Base-by-base conservation (phyloP, 2,888 invertebrate genomes). In the Rhaphigaster nebulosa region DNA sequence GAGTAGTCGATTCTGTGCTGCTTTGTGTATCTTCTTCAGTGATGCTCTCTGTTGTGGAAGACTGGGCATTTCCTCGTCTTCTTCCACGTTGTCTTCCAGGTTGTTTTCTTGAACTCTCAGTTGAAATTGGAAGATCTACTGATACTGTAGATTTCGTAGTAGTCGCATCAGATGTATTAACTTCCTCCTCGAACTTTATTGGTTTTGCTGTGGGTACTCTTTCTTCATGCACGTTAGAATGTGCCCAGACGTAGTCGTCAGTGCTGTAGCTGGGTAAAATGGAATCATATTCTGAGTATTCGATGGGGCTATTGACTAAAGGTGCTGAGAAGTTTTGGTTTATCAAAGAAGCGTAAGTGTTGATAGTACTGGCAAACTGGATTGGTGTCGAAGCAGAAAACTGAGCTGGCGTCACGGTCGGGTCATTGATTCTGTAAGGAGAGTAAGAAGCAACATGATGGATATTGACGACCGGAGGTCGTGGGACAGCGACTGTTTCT, bases 301-400 rank as follows among this genome's bases (percentile, higher is more conserved):
- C 80, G 52, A 90, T 80, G 1, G 50, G 76, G 23, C 45, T 80
- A 45, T 76, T 76, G 50, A 45, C 23, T 3, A 88, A 52, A 88
- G 80, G 90, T 26, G 84, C 2, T 26, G 90, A 52, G n/a, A 90
- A 84, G 54, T 90, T 90, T 54, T 90, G 84, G 29, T 90, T 90
- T 52, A 90, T 90, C n/a, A 90, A 54, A 18, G 90, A 90, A 18
- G 90, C 90, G n/a, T 90, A 90, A 41, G 90, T 90, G 56, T 90
- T 90, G 52, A 90, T 90, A 18, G 90, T 84, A 34, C 90, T 90
- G 1, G 90, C 90, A 38, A 90, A 90, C 84, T 84, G 84, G 1
- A 87, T 41, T n/a, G 90, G 90, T 23, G 76, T 26, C 41, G 90
- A 80, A 52, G 84, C 26, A 15, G 89, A 89, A 50, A 89, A 89